Evolutionary conservation across 2,888 invertebrate genomes (phyloP).

Genomic region (Drosophila mulleri): DNA sequence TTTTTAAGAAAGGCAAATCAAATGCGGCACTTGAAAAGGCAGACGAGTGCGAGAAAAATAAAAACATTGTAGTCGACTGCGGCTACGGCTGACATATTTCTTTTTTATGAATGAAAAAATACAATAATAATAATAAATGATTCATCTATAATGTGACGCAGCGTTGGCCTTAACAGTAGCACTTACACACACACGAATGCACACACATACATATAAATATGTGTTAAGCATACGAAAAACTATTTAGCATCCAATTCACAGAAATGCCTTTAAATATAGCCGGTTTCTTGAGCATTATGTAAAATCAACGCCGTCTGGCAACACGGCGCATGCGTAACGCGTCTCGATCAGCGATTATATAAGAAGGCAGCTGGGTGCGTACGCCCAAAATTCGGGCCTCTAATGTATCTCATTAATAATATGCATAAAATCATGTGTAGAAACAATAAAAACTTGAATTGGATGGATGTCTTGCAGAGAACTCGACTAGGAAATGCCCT

Average conservation of each 20-base stretch:
- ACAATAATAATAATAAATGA: slow-evolving; percentile 56
- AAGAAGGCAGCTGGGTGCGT: slow-evolving; percentile 30
- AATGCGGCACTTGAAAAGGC: slow-evolving; percentile 66
- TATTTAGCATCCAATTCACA: slow-evolving; percentile 69
- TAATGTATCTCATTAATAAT: slow-evolving; percentile 48
- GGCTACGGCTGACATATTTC: slow-evolving; percentile 52
- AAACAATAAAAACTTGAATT: slow-evolving; percentile 9
- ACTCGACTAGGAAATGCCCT: slow-evolving; percentile 5
- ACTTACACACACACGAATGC: slow-evolving; percentile 15
- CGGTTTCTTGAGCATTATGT: slow-evolving; percentile 55
- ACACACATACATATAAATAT: slow-evolving; percentile 15
- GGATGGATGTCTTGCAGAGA: neutral
- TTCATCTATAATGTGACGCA: slow-evolving; percentile 69
- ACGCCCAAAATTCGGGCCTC: slow-evolving; percentile 30
- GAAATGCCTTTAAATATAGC: slow-evolving; percentile 43
- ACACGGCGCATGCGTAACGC: slow-evolving; percentile 61
- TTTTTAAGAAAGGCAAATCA: slow-evolving; percentile 58
- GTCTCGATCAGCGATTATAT: slow-evolving; percentile 40
- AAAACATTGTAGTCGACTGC: slow-evolving; percentile 32
- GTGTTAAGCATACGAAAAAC: slow-evolving; percentile 46
- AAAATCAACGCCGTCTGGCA: slow-evolving; percentile 42
- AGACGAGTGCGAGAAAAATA: slow-evolving; percentile 22
- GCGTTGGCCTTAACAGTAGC: slow-evolving; percentile 60
- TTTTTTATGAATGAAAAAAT: slow-evolving; percentile 70
- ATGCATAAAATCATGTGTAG: slow-evolving; percentile 28